A percentile compares a stretch with the other conserved stretches of the same genome.
Evolutionary conservation across 1,140 invertebrate species (phyloP).

Genomic region (Drosophila punjabiensis): DNA sequence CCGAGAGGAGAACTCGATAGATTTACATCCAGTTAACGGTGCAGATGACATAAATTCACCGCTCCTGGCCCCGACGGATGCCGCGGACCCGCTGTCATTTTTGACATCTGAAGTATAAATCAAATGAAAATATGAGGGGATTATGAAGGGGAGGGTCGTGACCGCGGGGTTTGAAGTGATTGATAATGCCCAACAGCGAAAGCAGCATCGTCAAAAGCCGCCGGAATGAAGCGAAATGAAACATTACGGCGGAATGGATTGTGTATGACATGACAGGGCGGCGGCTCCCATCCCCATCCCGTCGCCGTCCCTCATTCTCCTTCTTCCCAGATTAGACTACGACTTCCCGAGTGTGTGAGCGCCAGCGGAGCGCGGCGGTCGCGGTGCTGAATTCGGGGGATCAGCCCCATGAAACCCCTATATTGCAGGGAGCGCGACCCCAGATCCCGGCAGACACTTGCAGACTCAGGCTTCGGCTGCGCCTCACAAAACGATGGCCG

Average conservation of each 20-base stretch:
- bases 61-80: constrained; percentile 16
- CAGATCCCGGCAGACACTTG: constrained; percentile 12
- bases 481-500: constrained; percentile 15
- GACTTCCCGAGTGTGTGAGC: constrained; percentile 34
- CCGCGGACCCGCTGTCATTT: constrained; percentile 65
- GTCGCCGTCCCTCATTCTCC: not conserved
- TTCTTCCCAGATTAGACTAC: constrained; percentile 15
- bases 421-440: constrained; percentile 17
- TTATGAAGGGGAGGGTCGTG: constrained; percentile 2
- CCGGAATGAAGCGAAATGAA: constrained; percentile 72
- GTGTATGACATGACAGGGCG: constrained; percentile 73
- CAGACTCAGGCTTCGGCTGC: constrained; percentile 11
- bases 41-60: constrained; percentile 72
- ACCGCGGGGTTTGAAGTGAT: constrained; percentile 63
- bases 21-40: constrained; percentile 67
- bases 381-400: constrained; percentile 46
- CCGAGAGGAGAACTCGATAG: constrained; percentile 40
- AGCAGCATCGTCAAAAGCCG: constrained; percentile 35
- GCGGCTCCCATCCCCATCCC: constrained; percentile 54
- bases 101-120: constrained; percentile 78
- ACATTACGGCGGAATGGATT: constrained; percentile 80
- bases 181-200: constrained; percentile 65
- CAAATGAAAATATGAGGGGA: constrained; percentile 59
- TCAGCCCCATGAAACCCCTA: constrained; percentile 28
- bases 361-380: constrained; percentile 67